Conservation (phyloP, 1,140 invertebrate species). For the Sarcophaga peregrina region DNA sequence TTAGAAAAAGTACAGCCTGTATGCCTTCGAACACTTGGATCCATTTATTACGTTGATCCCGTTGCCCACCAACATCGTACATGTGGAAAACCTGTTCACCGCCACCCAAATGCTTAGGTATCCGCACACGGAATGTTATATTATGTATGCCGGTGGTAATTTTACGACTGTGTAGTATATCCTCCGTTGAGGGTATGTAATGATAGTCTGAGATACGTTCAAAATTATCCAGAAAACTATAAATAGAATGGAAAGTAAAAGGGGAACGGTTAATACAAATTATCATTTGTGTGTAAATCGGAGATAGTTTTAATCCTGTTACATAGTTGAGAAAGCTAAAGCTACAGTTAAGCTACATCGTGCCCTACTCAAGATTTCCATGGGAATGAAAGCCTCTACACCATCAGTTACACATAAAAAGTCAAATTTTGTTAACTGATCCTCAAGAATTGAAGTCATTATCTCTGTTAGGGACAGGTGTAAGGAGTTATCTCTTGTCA, state of each 20-base stretch:
- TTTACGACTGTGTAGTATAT: constrained; percentile 77
- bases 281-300: neutral
- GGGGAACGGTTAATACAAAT: neutral
- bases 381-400: no score
- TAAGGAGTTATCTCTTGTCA: no score
- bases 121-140: constrained; percentile 77
- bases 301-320: no score
- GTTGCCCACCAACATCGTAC: constrained; percentile 85
- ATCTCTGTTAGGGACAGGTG: no score
- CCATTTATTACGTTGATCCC: constrained; percentile 86
- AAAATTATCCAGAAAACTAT: constrained; percentile 76
- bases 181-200: constrained; percentile 76
- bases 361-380: no score
- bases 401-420: no score
- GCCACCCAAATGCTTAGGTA: constrained; percentile 75
- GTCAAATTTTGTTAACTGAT: no score
- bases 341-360: no score
- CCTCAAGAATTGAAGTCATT: no score
- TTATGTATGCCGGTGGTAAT: constrained; percentile 79
- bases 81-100: constrained; percentile 78
- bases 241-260: constrained; percentile 23
- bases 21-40: constrained; percentile 87
- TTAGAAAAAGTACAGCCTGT: constrained; percentile 81
- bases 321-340: no score
- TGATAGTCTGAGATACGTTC: constrained; percentile 70